Conservation (phyloP, 2,888 invertebrate genomes). For the Zhuqinia jingwanae region DNA sequence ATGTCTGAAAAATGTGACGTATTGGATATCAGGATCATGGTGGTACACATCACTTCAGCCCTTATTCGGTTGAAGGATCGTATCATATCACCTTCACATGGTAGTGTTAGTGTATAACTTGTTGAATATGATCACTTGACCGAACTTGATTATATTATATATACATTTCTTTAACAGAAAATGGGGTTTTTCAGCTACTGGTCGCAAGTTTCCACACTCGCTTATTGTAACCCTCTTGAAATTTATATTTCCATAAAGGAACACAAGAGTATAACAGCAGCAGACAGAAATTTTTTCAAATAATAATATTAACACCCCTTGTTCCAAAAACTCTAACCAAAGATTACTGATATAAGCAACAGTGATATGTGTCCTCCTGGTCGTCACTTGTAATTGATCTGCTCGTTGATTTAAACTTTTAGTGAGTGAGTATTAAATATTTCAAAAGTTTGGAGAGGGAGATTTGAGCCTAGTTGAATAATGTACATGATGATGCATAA, state of each 20-base stretch:
- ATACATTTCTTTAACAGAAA: slow-evolving; percentile 25
- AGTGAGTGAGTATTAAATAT: background rate
- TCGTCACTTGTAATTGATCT: slow-evolving; percentile 35
- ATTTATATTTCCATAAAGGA: no score
- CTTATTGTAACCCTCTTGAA: no score
- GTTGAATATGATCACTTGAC: slow-evolving; percentile 32
- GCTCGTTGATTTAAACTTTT: background rate
- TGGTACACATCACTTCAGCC: background rate
- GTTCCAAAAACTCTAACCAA: background rate
- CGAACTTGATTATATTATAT: no score
- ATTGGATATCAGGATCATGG: slow-evolving; percentile 48
- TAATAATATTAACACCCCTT: slow-evolving; percentile 43
- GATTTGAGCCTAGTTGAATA: background rate
- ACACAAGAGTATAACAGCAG: background rate
- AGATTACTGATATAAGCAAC: background rate
- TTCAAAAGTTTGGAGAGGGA: background rate
- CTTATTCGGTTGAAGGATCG: background rate
- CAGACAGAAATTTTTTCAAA: slow-evolving; percentile 2
- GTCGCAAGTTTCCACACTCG: no score
- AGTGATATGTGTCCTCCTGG: slow-evolving; percentile 19
- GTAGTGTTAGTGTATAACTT: background rate
- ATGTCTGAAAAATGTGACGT: slow-evolving; percentile 48
- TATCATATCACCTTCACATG: slow-evolving; percentile 1
- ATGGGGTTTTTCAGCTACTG: slow-evolving; percentile 45
- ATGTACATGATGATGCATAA: slow-evolving; percentile 59